Evolutionary conservation across 2,888 invertebrate species (phyloP).

Genomic region (Falcaria lacertinaria): DNA sequence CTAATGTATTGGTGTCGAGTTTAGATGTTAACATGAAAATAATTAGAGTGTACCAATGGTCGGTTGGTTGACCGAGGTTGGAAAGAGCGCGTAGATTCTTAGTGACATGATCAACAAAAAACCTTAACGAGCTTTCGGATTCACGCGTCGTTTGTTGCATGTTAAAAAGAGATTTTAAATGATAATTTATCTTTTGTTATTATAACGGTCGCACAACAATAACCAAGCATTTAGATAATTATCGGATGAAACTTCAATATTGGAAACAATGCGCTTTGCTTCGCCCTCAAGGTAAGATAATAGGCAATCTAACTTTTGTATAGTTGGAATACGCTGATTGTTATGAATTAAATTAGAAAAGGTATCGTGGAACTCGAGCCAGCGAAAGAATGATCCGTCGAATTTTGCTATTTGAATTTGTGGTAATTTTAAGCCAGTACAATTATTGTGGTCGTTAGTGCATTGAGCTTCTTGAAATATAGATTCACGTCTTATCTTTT

Average conservation of each 20-base stretch:
- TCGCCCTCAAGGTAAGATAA: slow-evolving; percentile 16
- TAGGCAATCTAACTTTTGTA: slow-evolving; percentile 18
- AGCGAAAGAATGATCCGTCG: slow-evolving; percentile 8
- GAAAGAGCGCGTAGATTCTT: slow-evolving; percentile 22
- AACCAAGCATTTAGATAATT: slow-evolving; percentile 22
- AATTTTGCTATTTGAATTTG: slow-evolving; percentile 13
- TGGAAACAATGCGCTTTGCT: slow-evolving; percentile 15
- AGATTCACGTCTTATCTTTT: neutral
- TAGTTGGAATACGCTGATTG: slow-evolving; percentile 7
- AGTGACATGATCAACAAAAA: slow-evolving; percentile 18
- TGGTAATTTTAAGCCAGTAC: slow-evolving; percentile 10
- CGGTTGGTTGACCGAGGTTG: slow-evolving; percentile 18
- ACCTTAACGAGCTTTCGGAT: slow-evolving; percentile 14
- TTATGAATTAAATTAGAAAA: slow-evolving; percentile 14
- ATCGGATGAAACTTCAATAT: slow-evolving; percentile 14
- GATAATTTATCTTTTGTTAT: slow-evolving; percentile 16
- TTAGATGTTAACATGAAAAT: slow-evolving; percentile 17
- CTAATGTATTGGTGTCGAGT: slow-evolving; percentile 14
- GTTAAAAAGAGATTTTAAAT: slow-evolving; percentile 15
- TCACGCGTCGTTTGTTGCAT: slow-evolving; percentile 11
- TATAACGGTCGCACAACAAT: slow-evolving; percentile 15
- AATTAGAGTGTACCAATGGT: slow-evolving; percentile 16
- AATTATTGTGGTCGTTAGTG: neutral
- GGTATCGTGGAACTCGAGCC: slow-evolving; percentile 17
- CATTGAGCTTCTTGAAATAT: neutral